These are phyloP conservation scores for Pandemis corylana DNA, from an alignment of 2,888 invertebrate species.

Conservation along the genomic window DNA sequence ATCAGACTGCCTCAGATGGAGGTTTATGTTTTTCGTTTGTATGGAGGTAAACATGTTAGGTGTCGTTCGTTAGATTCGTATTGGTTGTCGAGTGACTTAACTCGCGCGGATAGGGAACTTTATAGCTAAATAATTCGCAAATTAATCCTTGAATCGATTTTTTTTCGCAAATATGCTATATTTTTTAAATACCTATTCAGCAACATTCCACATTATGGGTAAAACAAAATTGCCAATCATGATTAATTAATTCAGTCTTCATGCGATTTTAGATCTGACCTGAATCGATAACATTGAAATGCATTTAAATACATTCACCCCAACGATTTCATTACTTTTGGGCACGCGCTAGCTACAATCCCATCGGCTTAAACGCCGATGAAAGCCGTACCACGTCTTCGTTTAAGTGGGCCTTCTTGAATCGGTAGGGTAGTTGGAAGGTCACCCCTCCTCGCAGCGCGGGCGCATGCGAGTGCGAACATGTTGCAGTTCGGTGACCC, in stretches of 20 bases:
- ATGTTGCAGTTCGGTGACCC: constrained; percentile 71
- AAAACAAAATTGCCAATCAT: too few species aligned
- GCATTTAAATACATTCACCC: constrained; percentile 41
- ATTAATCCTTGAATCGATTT: too few species aligned
- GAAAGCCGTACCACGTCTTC: constrained; percentile 44
- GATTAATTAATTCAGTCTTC: background rate
- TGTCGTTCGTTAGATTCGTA: too few species aligned
- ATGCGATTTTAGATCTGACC: background rate
- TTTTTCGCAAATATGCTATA: too few species aligned
- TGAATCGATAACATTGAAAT: constrained; percentile 33
- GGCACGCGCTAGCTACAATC: constrained; percentile 48
- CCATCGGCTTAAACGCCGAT: constrained; percentile 45
- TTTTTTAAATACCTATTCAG: background rate
- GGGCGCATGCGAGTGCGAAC: constrained; percentile 61
- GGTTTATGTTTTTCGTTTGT: too few species aligned
- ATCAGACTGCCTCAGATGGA: background rate
- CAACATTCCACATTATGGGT: background rate
- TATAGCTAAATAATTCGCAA: too few species aligned
- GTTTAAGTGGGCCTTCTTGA: constrained; percentile 45
- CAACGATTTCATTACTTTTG: constrained; percentile 41
- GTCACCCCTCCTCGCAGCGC: constrained; percentile 50
- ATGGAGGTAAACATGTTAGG: too few species aligned
- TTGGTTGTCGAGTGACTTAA: too few species aligned
- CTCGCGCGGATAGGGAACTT: too few species aligned
- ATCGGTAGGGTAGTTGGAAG: constrained; percentile 50